Evolutionary conservation across 1,140 invertebrate genomes (phyloP).

Genomic region (Drosophila virilis): DNA sequence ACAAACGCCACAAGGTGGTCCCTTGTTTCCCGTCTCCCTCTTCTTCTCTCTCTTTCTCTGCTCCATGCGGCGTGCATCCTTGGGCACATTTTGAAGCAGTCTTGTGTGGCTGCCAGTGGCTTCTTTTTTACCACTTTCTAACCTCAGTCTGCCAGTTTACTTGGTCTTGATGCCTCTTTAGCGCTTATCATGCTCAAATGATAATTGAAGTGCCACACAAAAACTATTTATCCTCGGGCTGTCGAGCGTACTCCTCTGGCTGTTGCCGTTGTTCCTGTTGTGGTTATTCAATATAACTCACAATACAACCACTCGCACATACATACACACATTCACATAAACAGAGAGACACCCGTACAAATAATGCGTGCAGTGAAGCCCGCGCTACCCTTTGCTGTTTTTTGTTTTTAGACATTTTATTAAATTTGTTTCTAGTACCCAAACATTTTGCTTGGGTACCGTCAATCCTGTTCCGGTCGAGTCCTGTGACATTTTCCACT

Average conservation of each 20-base stretch:
- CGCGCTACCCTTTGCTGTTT: constrained; percentile 59
- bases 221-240: constrained; percentile 82
- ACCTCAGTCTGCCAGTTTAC: constrained; percentile 49
- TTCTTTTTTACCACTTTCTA: constrained; percentile 61
- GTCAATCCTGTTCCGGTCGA: constrained; percentile 37
- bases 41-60: not conserved
- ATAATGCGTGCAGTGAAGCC: constrained; percentile 68
- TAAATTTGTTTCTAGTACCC: constrained; percentile 80
- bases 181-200: constrained; percentile 83
- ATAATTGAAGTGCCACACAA: constrained; percentile 80
- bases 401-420: constrained; percentile 69
- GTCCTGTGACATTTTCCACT: constrained; percentile 76
- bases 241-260: constrained; percentile 54
- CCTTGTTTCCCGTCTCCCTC: not conserved
- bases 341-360: constrained; percentile 10
- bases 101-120: constrained; percentile 60
- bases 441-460: constrained; percentile 32
- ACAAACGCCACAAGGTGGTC: constrained; percentile 63
- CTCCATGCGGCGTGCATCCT: constrained; percentile 13
- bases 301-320: constrained; percentile 36
- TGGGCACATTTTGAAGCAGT: constrained; percentile 50
- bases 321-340: constrained; percentile 34
- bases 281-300: constrained; percentile 80
- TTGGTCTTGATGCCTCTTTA: constrained; percentile 70
- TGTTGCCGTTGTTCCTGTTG: constrained; percentile 55